Evolutionary conservation across 2,113 vertebrate genomes (phyloP).

Genomic region (Toxotes jaculatrix): DNA sequence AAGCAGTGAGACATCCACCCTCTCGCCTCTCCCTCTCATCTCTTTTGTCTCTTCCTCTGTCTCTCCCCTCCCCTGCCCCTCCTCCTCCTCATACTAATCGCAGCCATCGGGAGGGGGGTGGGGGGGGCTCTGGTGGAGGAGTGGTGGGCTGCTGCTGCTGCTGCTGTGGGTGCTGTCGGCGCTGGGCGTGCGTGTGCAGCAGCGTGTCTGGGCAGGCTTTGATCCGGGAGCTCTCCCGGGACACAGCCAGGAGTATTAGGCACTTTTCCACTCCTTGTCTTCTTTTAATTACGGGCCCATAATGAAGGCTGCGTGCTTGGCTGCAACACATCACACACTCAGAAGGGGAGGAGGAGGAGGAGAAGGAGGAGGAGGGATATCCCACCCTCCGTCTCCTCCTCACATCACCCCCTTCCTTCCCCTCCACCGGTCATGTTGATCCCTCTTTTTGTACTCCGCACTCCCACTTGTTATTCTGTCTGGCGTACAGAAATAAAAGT

Average conservation of each 20-base stretch:
- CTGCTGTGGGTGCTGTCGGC: slow-evolving; percentile 11
- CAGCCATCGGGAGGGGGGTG: slow-evolving; percentile 2
- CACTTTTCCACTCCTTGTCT: slow-evolving; percentile 54
- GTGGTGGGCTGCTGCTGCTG: no score
- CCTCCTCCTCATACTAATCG: slow-evolving; percentile 36
- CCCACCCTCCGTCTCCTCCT: slow-evolving; percentile 11
- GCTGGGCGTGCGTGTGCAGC: not conserved
- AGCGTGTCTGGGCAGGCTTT: slow-evolving; percentile 44
- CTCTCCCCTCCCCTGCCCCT: slow-evolving; percentile 14
- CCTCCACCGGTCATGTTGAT: not conserved
- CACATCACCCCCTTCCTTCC: not conserved
- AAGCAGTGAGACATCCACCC: not conserved
- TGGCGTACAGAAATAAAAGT: no score
- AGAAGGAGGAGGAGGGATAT: slow-evolving; percentile 11
- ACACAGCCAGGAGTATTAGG: slow-evolving; percentile 23
- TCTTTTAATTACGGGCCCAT: slow-evolving; percentile 50
- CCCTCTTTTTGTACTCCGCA: not conserved
- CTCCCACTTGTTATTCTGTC: not conserved
- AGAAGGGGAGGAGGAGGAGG: not conserved
- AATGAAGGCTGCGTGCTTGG: slow-evolving; percentile 48
- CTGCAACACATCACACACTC: slow-evolving; percentile 26
- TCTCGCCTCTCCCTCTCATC: slow-evolving; percentile 4
- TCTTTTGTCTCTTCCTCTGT: not conserved
- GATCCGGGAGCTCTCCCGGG: slow-evolving; percentile 39
- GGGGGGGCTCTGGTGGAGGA: slow-evolving; percentile 1